Evolutionary conservation across 1,140 invertebrate genomes (phyloP).

Genomic region (Cyrtorhinus lividipennis): DNA sequence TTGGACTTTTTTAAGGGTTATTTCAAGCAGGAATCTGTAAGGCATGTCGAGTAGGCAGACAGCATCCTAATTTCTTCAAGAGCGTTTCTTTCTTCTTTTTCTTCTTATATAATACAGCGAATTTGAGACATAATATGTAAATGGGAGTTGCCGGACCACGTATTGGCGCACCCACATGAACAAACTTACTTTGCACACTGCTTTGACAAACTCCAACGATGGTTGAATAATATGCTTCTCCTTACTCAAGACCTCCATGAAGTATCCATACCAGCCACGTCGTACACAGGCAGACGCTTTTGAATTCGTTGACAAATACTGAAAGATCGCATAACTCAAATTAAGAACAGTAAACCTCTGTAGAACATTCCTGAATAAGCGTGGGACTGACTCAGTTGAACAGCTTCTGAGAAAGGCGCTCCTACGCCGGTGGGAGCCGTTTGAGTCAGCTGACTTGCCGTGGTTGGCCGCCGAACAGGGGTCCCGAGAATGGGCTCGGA

Average conservation of each 20-base stretch:
- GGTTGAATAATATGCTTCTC: conserved; percentile 50
- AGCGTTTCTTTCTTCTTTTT: no score
- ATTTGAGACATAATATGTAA: no score
- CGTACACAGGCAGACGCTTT: conserved; percentile 43
- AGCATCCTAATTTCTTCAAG: no score
- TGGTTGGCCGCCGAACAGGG: conserved; percentile 26
- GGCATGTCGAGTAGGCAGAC: no score
- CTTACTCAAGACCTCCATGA: conserved; percentile 33
- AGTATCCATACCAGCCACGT: conserved; percentile 32
- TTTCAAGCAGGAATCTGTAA: no score
- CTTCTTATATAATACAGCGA: no score
- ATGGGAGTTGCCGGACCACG: no score
- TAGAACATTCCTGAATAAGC: no score
- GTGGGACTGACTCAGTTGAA: conserved; percentile 67
- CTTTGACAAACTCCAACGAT: conserved; percentile 77
- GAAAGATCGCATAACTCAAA: conserved; percentile 22
- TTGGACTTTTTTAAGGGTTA: no score
- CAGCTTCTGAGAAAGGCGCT: conserved; percentile 57
- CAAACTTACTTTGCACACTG: conserved; percentile 73
- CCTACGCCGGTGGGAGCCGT: conserved; percentile 35
- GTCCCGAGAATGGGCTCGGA: conserved; percentile 30
- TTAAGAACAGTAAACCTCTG: no score
- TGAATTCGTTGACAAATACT: conserved; percentile 71
- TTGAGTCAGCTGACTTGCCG: conserved; percentile 32
- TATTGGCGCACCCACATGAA: no score